Percentiles rank a stretch among this genome's conserved stretches.
Conservation (phyloP, 2,888 invertebrate genomes). For the Philopedon plagiatum region DNA sequence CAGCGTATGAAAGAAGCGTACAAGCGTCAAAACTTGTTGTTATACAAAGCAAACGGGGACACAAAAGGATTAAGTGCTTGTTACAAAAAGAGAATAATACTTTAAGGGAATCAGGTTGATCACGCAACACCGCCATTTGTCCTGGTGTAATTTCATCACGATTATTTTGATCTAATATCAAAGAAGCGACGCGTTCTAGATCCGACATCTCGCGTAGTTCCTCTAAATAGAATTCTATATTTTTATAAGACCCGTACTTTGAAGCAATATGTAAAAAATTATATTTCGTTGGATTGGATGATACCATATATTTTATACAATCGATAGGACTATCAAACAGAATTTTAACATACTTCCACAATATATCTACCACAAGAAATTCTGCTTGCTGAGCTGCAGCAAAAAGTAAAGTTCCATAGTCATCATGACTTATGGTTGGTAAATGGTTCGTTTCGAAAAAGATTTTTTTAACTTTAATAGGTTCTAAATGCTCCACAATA, state of each 20-base stretch:
- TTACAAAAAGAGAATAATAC: not conserved
- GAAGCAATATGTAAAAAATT: not conserved
- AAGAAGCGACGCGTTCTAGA: not conserved
- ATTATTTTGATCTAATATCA: not conserved
- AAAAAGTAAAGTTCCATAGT: not conserved
- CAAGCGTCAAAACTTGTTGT: not conserved
- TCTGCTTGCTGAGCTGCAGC: not conserved
- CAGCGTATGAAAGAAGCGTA: not conserved
- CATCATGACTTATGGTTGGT: not conserved
- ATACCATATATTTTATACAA: not conserved
- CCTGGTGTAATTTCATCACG: not conserved
- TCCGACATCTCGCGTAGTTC: not conserved
- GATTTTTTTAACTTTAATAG: not conserved
- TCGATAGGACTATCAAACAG: not conserved
- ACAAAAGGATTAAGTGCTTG: not conserved
- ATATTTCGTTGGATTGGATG: not conserved
- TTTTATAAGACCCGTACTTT: not conserved
- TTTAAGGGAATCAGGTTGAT: not conserved
- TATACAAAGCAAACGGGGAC: not conserved
- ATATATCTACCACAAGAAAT: not conserved
- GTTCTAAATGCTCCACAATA: not conserved
- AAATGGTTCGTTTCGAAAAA: not conserved
- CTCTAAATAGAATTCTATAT: not conserved
- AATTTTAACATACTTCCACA: not conserved
- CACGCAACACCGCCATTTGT: not conserved